phyloP scores from a whole-genome alignment of 2,113 vertebrate genomes.

The Crotalus helleri region DNA sequence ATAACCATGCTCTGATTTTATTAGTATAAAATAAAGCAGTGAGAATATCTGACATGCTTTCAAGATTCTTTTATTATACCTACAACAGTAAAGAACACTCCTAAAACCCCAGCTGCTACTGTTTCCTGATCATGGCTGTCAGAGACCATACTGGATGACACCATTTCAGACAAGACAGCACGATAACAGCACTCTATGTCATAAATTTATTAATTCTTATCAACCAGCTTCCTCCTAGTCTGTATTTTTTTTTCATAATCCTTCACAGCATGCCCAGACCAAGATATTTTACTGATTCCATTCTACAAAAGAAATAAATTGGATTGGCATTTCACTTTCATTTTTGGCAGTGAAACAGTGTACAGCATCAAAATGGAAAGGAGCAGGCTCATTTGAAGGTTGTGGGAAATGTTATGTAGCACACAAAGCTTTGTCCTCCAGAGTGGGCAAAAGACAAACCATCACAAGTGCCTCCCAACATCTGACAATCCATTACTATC shows the following conservation, averaged over 20 bases:
- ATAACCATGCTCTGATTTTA: background rate
- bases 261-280: background rate
- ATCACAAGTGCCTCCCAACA: background rate
- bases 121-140: background rate
- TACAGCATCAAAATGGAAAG: background rate
- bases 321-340: background rate
- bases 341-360: background rate
- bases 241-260: background rate
- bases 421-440: background rate
- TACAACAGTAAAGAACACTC: background rate
- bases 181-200: background rate
- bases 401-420: background rate
- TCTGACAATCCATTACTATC: background rate
- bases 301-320: background rate
- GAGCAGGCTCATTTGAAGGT: background rate
- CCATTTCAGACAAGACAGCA: background rate
- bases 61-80: background rate
- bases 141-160: background rate
- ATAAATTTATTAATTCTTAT: background rate
- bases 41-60: background rate
- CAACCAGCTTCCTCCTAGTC: background rate
- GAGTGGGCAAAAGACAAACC: background rate
- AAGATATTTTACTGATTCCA: background rate
- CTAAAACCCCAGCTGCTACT: background rate
- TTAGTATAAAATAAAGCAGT: background rate